Evolutionary conservation across 1,140 invertebrate genomes (phyloP), one percentile per base, ranked within the genome.

Genomic region (Monomorium pharaonis): DNA sequence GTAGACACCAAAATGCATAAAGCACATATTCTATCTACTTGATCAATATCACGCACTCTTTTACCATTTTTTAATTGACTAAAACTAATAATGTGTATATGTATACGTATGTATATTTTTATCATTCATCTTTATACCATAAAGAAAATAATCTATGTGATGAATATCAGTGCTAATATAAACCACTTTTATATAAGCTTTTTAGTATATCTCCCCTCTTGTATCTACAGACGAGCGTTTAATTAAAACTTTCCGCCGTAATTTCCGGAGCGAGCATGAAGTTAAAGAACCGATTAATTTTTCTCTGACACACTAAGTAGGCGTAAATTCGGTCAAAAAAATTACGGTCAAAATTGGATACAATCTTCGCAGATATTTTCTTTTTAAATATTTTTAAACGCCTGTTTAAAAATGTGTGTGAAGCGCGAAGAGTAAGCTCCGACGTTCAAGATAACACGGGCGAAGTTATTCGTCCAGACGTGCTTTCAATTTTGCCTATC

Each of bases 191-290:
- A 44, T 12, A 51, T 2, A 51, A 21, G 27, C 5, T 86, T 14
- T 47, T 18, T 10, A 16, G n/a, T 2, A 60, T 74, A 60, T 74
- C 54, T 65, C 30, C 51, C 70, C 70, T 42, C 49, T 24, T 89
- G 30, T 54, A 65, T 62, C 33, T 33, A 24, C 12, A 5, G 30
- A 37, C 3, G 18, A n/a, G 37, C 30, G 69, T 80, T 76, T 80
- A 89, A 88, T 88, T 89, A 88, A 88, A 89, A 89, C 54, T 89
- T 89, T 75, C n/a, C 54, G 21, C 24, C 47, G 37, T 37, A 60
- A 56, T 60, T 80, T 78, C 49, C n/a, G 3, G 9, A 70, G 12
- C 21, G 0, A 7, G 6, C 60, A 7, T 5, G 3, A 16, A 60
- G 9, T 56, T 85, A 74, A 89, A 89, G 54, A 21, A 69, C n/a